Base-by-base conservation (phyloP, 2,888 invertebrate genomes). In the Bunonema sp. region DNA sequence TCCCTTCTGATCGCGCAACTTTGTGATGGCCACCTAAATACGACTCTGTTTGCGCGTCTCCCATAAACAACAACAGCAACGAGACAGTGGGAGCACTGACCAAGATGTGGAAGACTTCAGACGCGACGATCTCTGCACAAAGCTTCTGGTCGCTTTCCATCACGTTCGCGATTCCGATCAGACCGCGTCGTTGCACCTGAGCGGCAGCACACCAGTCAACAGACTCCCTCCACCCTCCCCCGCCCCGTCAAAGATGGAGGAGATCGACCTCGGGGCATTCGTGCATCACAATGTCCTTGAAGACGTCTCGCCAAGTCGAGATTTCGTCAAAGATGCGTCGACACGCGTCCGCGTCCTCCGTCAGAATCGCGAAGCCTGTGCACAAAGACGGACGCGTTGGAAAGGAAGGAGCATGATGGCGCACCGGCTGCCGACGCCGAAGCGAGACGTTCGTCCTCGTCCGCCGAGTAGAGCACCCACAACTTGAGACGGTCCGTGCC, bases 401-500 rank as follows among this genome's bases (percentile, higher is more conserved):
- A n/a, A n/a, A n/a, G n/a, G n/a, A n/a, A n/a, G n/a, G n/a, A n/a
- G 48, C 15, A 59, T 37, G n/a, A 61, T 32, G 19, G 49, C 52
- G 29, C 56, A 44, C 47, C 60, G 26, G 47, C 58, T 28, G 49
- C 39, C 12, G 52, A 39, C 7, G 53, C 51, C 28, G 56, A 35
- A 1, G 53, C 49, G 24, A 67, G 45, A 18, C 67, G 54, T 21
- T 57, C 61, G 22, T 67, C 66, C 31, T 67, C 67, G 36, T 67
- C 66, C 3, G 51, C 60, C 2, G 61, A 49, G 45, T 67, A 67
- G 19, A 68, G 50, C 2, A 55, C 50, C 66, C 66, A 68, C 20
- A 67, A 41, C 42, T 67, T 67, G n/a, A 68, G 49, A 10, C 60
- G 54, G 36, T 67, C 67, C 1, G 61, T 61, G 33, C 62, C 63